Conservation (phyloP, 2,113 vertebrate species). For the Myanophis thanlyinensis region DNA sequence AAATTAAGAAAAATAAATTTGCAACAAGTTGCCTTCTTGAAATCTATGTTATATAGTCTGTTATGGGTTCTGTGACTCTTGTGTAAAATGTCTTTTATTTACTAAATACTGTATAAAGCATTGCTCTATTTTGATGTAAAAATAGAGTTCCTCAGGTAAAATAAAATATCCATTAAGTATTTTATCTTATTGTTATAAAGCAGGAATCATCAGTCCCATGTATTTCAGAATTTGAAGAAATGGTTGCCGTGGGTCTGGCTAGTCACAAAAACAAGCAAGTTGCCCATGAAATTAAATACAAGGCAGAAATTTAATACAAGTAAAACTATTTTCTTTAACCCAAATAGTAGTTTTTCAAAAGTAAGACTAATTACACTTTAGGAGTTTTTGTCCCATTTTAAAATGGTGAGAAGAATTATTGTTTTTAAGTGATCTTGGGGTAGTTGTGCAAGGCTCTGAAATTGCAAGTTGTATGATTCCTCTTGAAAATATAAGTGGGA, state of each 20-base stretch:
- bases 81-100: not conserved
- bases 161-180: not conserved
- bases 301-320: not conserved
- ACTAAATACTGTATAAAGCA: not conserved
- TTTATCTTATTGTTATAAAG: not conserved
- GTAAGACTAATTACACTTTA: not conserved
- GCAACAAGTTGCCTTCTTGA: not conserved
- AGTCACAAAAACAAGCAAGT: not conserved
- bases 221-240: not conserved
- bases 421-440: not conserved
- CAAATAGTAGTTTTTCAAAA: not conserved
- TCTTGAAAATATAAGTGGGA: not conserved
- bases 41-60: not conserved
- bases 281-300: not conserved
- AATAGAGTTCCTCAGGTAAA: not conserved
- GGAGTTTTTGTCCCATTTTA: not conserved
- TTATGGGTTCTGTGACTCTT: not conserved
- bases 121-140: not conserved
- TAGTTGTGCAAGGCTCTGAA: not conserved
- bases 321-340: not conserved
- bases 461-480: not conserved
- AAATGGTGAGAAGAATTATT: not conserved
- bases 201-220: not conserved
- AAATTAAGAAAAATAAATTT: not conserved
- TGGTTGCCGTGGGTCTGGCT: not conserved